Evolutionary conservation across 1,140 invertebrate genomes (phyloP).

Genomic region (Brachionus asplanchnoidis): DNA sequence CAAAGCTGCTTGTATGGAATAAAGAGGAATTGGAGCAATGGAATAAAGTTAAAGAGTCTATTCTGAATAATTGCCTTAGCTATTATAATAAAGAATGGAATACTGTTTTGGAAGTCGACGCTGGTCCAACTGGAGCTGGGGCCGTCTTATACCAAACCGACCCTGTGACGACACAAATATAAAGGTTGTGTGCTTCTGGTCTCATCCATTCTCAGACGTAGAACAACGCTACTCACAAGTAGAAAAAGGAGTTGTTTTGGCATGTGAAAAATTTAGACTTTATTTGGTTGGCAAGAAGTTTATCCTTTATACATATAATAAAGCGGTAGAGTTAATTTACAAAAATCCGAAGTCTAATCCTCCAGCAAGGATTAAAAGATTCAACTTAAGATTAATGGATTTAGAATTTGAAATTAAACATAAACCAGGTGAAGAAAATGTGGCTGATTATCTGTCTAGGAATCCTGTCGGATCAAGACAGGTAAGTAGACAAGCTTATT

Average conservation of each 20-base stretch:
- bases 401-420: not conserved
- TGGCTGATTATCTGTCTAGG: not conserved
- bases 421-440: not conserved
- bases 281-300: slow-evolving; percentile 25
- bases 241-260: slow-evolving; percentile 43
- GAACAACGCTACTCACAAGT: slow-evolving; percentile 48
- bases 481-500: not conserved
- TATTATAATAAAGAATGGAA: not conserved
- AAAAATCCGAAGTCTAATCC: not conserved
- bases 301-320: not conserved
- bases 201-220: slow-evolving; percentile 10
- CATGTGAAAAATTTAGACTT: not conserved
- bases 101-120: slow-evolving; percentile 13
- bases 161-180: slow-evolving; percentile 47
- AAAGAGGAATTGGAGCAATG: not conserved
- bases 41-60: not conserved
- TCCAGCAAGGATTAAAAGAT: not conserved
- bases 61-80: not conserved
- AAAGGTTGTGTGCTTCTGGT: slow-evolving; percentile 21
- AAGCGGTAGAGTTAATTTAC: not conserved
- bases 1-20: not conserved
- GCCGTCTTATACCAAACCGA: slow-evolving; percentile 56
- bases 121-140: slow-evolving; percentile 53
- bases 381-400: not conserved
- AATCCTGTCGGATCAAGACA: not conserved